A percentile compares a stretch with the other conserved stretches of the same genome.
phyloP scores from a whole-genome alignment of 2,113 vertebrate genomes.

The Engystomops pustulosus region DNA sequence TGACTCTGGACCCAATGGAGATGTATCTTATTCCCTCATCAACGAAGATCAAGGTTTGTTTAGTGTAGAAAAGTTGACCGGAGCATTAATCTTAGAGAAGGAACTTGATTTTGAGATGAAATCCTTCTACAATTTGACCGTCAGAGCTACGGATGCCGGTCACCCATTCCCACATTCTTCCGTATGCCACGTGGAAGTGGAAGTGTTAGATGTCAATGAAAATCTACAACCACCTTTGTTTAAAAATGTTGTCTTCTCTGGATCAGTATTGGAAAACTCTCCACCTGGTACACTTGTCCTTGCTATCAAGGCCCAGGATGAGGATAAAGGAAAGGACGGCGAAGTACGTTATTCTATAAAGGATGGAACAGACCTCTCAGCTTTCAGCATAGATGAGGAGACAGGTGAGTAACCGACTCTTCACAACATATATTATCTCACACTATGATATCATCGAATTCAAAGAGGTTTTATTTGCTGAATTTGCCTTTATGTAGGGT shows the following conservation, averaged over 20 bases:
- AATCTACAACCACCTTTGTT: slow-evolving; percentile 88
- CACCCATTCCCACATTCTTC: slow-evolving; percentile 84
- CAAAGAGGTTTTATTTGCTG: not conserved
- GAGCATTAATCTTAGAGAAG: slow-evolving; percentile 83
- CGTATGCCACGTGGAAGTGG: slow-evolving; percentile 87
- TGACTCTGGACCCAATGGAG: slow-evolving; percentile 82
- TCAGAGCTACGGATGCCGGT: slow-evolving; percentile 87
- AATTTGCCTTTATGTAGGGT: not conserved
- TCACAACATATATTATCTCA: not conserved
- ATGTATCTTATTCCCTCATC: slow-evolving; percentile 83
- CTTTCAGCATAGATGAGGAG: slow-evolving; percentile 87
- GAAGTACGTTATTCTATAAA: slow-evolving; percentile 86
- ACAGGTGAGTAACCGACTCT: slow-evolving; percentile 86
- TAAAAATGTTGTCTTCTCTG: slow-evolving; percentile 84
- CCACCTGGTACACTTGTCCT: slow-evolving; percentile 80
- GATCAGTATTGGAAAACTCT: slow-evolving; percentile 84
- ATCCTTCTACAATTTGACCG: slow-evolving; percentile 85
- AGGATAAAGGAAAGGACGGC: slow-evolving; percentile 86
- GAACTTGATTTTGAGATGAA: slow-evolving; percentile 91
- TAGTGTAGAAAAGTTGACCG: slow-evolving; percentile 78
- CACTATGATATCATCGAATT: not conserved
- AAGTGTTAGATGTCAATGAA: slow-evolving; percentile 91
- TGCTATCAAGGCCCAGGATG: slow-evolving; percentile 80
- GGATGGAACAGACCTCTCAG: slow-evolving; percentile 85
- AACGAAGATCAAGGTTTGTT: slow-evolving; percentile 82